Evolutionary conservation across 2,888 invertebrate genomes (phyloP).

Genomic region (Ophioninae sp.): DNA sequence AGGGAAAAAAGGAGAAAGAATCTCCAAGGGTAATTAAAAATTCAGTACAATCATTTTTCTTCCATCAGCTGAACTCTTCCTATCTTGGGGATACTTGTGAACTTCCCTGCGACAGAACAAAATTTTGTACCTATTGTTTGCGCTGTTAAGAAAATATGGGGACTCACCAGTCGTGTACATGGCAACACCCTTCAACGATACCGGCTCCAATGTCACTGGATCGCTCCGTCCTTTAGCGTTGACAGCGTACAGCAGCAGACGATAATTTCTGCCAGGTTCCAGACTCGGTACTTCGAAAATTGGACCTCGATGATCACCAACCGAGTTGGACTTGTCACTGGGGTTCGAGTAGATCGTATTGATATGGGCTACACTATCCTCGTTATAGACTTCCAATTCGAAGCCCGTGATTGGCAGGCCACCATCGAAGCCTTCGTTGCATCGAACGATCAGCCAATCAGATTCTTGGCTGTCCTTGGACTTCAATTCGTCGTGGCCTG

Average conservation of each 20-base stretch:
- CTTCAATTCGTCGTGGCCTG: slow-evolving; percentile 76
- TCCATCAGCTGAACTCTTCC: slow-evolving; percentile 16
- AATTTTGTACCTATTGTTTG: no score
- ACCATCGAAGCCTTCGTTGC: slow-evolving; percentile 93
- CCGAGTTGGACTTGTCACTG: slow-evolving; percentile 68
- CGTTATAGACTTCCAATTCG: slow-evolving; percentile 77
- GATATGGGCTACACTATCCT: slow-evolving; percentile 75
- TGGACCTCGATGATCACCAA: slow-evolving; percentile 78
- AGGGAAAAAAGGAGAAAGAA: no score
- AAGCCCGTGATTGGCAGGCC: slow-evolving; percentile 89
- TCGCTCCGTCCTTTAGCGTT: slow-evolving; percentile 95
- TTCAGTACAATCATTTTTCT: slow-evolving; percentile 45
- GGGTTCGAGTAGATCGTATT: slow-evolving; percentile 75
- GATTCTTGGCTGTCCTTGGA: slow-evolving; percentile 78
- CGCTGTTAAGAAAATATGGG: no score
- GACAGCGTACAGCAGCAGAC: slow-evolving; percentile 91
- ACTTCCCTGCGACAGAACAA: background rate
- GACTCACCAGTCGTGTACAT: slow-evolving; percentile 81
- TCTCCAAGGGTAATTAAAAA: slow-evolving; percentile 19
- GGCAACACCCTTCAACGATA: slow-evolving; percentile 92
- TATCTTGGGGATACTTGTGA: slow-evolving; percentile 10
- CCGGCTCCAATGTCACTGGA: slow-evolving; percentile 90
- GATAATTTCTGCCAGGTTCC: slow-evolving; percentile 89
- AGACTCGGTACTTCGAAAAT: slow-evolving; percentile 87
- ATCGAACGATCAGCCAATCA: slow-evolving; percentile 92